phyloP scores from a whole-genome alignment of 1,140 invertebrate species.

The Lepidurus couesii region DNA sequence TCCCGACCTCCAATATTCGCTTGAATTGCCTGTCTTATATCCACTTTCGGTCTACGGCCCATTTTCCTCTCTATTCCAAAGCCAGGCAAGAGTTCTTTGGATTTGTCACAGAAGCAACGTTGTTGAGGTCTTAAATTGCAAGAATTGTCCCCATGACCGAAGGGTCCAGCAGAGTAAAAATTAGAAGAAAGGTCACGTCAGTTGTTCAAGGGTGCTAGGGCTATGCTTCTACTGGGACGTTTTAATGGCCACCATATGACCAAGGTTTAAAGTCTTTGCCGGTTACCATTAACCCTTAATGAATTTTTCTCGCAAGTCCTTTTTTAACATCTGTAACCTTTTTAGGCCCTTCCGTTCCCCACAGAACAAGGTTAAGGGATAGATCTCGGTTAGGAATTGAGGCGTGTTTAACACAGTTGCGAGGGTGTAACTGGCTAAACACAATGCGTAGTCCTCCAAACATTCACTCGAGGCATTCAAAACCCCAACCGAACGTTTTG shows the following conservation, averaged over 20 bases:
- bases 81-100: too few relatives aligned
- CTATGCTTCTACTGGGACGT: not conserved
- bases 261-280: not conserved
- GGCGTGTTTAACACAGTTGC: too few relatives aligned
- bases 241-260: conserved; percentile 19
- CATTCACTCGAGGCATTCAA: too few relatives aligned
- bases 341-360: not conserved
- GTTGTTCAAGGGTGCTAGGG: not conserved
- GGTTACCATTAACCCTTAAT: not conserved
- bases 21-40: not conserved
- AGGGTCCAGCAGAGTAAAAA: not conserved
- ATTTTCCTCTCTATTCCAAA: too few relatives aligned
- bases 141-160: not conserved
- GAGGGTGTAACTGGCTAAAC: too few relatives aligned
- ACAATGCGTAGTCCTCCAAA: too few relatives aligned
- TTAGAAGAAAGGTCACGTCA: not conserved
- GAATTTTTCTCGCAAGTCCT: not conserved
- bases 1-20: not conserved
- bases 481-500: too few relatives aligned
- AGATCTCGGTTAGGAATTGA: too few relatives aligned
- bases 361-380: too few relatives aligned
- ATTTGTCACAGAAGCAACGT: not conserved
- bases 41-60: not conserved
- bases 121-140: not conserved
- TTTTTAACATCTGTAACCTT: not conserved